Percentiles rank a stretch among this genome's conserved stretches.
These are phyloP conservation scores for Sarcoramphus papa DNA, from an alignment of 2,797 vertebrate genomes.

Conservation along the genomic window DNA sequence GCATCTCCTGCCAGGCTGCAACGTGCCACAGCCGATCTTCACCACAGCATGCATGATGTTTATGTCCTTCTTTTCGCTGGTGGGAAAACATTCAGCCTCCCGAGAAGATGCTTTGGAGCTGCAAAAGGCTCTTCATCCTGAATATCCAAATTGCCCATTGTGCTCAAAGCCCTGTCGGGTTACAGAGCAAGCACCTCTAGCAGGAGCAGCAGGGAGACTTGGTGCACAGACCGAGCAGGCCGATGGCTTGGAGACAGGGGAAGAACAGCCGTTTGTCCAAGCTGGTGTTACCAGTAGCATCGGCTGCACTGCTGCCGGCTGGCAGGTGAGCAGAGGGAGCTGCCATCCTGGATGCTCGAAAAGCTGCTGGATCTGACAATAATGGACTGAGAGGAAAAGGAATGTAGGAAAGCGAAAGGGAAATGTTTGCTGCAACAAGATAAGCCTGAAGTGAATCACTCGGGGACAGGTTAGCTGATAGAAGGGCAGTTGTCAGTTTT, in stretches of 20 bases:
- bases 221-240: accelerated
- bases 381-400: neutral
- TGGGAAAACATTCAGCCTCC: neutral
- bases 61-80: neutral
- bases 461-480: neutral
- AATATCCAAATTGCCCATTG: neutral
- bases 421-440: neutral
- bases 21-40: neutral
- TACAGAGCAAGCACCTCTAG: neutral
- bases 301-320: accelerated
- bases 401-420: neutral
- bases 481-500: neutral
- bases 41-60: accelerated
- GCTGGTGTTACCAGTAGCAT: neutral
- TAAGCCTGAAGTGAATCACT: neutral
- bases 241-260: neutral
- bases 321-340: neutral
- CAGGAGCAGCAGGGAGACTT: neutral
- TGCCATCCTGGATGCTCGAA: neutral
- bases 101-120: neutral
- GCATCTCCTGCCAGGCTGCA: neutral
- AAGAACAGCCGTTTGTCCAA: neutral
- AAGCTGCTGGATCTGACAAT: neutral
- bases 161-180: neutral
- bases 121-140: neutral